Percentiles rank a stretch among this genome's conserved stretches.
phyloP scores from a whole-genome alignment of 2,888 invertebrate species.

The Chymomyza procnemis region DNA sequence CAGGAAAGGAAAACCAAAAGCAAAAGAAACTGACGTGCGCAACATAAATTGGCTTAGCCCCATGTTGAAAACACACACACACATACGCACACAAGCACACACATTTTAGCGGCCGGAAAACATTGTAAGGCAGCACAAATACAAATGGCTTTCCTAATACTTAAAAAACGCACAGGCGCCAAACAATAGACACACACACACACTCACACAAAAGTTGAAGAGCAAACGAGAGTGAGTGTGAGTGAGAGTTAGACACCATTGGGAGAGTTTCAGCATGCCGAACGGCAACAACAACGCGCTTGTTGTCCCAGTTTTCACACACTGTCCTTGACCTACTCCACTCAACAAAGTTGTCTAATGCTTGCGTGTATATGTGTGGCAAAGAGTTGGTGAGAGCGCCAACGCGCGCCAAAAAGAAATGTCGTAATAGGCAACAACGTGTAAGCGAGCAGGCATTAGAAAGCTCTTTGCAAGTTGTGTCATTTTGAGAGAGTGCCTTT shows the following conservation, averaged over 20 bases:
- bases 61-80: neutral
- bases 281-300: constrained; percentile 61
- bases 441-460: constrained; percentile 44
- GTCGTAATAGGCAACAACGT: constrained; percentile 54
- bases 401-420: constrained; percentile 43
- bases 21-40: constrained; percentile 1
- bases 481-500: neutral
- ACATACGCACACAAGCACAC: neutral
- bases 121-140: constrained; percentile 1
- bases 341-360: constrained; percentile 70
- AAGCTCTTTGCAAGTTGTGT: neutral
- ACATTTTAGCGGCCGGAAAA: constrained; percentile 38
- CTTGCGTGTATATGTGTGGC: constrained; percentile 31
- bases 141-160: constrained; percentile 7
- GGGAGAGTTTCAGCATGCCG: constrained; percentile 41
- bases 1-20: neutral
- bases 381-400: constrained; percentile 37
- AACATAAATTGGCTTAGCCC: constrained; percentile 16
- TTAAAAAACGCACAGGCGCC: constrained; percentile 37
- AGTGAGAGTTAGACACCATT: constrained; percentile 34
- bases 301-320: constrained; percentile 77
- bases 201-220: no score
- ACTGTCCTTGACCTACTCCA: constrained; percentile 79
- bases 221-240: constrained; percentile 36
- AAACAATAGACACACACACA: constrained; percentile 8